Conservation (phyloP, 2,797 vertebrate genomes). For the Neoniphon sammara region DNA sequence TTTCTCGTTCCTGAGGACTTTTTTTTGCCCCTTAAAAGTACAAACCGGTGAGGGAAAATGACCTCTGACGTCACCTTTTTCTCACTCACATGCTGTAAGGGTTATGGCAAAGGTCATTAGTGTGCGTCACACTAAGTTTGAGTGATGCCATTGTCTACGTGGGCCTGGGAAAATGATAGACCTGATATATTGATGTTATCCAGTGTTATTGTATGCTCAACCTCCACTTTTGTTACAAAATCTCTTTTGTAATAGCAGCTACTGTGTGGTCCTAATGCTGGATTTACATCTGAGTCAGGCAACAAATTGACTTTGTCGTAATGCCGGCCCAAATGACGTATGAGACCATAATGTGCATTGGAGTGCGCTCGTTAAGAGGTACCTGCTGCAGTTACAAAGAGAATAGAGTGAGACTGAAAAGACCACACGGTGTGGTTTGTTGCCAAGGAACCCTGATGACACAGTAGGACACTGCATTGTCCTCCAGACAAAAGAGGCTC, state of each 20-base stretch:
- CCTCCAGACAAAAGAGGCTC: constrained; percentile 78
- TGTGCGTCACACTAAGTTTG: constrained; percentile 66
- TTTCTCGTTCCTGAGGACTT: constrained; percentile 56
- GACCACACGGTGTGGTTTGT: constrained; percentile 78
- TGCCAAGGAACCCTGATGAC: constrained; percentile 76
- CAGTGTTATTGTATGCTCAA: not conserved
- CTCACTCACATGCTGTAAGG: constrained; percentile 66
- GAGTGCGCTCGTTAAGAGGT: constrained; percentile 78
- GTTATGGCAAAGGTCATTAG: constrained; percentile 77
- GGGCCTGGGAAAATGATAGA: constrained; percentile 62
- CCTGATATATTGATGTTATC: constrained; percentile 20
- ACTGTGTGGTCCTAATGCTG: constrained; percentile 11
- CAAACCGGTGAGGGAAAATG: constrained; percentile 75
- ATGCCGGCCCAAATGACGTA: constrained; percentile 56
- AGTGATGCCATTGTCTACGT: constrained; percentile 75
- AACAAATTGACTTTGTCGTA: constrained; percentile 69
- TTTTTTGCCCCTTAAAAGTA: constrained; percentile 76
- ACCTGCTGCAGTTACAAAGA: constrained; percentile 76
- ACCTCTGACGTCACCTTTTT: constrained; percentile 81
- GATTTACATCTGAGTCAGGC: constrained; percentile 56
- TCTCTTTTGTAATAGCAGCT: not conserved
- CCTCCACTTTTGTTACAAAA: constrained; percentile 7
- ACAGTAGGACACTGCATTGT: constrained; percentile 81
- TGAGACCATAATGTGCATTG: constrained; percentile 66
- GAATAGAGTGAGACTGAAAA: constrained; percentile 63